phyloP scores from a whole-genome alignment of 2,888 invertebrate genomes.

The Mythimna vitellina region DNA sequence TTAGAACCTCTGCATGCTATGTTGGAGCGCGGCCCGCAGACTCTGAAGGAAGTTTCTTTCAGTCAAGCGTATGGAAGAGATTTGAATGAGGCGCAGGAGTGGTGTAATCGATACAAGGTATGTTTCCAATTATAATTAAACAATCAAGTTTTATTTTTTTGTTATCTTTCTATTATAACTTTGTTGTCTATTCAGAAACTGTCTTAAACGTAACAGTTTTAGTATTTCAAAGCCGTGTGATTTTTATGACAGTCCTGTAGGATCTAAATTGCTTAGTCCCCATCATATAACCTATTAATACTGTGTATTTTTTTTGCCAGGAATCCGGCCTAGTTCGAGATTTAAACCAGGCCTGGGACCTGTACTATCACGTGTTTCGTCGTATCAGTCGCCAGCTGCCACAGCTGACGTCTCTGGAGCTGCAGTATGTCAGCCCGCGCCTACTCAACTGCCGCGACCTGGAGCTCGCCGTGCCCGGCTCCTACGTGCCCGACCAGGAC shows the following conservation, averaged over 20 bases:
- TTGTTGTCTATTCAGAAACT: no score
- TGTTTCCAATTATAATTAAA: neutral
- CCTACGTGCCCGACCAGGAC: slow-evolving; percentile 98
- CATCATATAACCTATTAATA: neutral
- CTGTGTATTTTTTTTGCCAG: slow-evolving; percentile 71
- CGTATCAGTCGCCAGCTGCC: slow-evolving; percentile 98
- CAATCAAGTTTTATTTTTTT: no score
- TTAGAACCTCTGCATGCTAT: slow-evolving; percentile 98
- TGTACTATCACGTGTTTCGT: slow-evolving; percentile 99
- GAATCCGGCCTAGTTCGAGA: slow-evolving; percentile 96
- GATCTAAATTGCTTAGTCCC: neutral
- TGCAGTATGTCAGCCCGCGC: slow-evolving; percentile 99
- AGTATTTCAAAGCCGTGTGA: neutral
- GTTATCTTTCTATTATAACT: no score
- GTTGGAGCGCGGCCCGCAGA: slow-evolving; percentile 98
- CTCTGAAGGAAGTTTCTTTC: slow-evolving; percentile 99
- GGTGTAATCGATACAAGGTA: slow-evolving; percentile 97
- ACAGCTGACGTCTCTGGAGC: slow-evolving; percentile 96
- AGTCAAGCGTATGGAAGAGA: slow-evolving; percentile 99
- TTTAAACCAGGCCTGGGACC: slow-evolving; percentile 99
- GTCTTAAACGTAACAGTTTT: no score
- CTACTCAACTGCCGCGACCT: slow-evolving; percentile 97
- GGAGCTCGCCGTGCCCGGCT: slow-evolving; percentile 99
- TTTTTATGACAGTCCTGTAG: neutral
- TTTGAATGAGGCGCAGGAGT: slow-evolving; percentile 97